phyloP scores from a whole-genome alignment of 2,113 vertebrate species.

The Synodontis membranacea region DNA sequence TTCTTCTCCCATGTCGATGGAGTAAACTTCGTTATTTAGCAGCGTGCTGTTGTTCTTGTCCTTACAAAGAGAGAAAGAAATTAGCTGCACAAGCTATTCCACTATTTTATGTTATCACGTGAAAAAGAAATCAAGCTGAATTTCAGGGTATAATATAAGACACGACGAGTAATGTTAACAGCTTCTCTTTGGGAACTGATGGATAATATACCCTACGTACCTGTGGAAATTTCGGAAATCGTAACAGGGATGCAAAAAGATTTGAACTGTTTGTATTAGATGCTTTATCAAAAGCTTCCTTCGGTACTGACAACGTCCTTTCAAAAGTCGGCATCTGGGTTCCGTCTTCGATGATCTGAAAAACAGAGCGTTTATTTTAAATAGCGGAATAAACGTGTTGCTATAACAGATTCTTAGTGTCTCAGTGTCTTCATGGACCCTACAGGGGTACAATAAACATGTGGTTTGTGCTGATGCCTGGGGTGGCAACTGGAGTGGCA shows the following conservation, averaged over 20 bases:
- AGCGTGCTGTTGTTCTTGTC: constrained; percentile 57
- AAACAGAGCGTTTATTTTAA: constrained; percentile 16
- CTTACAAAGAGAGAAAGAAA: constrained; percentile 46
- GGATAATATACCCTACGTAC: constrained; percentile 44
- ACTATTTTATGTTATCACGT: background rate
- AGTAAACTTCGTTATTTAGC: constrained; percentile 58
- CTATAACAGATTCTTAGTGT: background rate
- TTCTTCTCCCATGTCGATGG: constrained; percentile 61
- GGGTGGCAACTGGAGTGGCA: background rate
- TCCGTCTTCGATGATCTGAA: constrained; percentile 51
- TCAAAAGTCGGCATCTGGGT: accelerated
- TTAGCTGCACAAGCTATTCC: too few relatives aligned
- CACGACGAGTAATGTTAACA: background rate
- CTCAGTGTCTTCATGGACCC: background rate
- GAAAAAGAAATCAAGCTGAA: background rate
- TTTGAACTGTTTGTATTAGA: accelerated
- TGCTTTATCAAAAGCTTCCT: constrained; percentile 58
- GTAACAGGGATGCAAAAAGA: constrained; percentile 54
- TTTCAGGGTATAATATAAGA: background rate
- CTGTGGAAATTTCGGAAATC: constrained; percentile 54
- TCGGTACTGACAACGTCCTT: constrained; percentile 52
- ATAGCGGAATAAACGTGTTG: background rate
- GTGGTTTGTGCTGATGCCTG: background rate
- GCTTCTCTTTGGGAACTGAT: too few relatives aligned
- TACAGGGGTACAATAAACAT: too few relatives aligned